These are phyloP conservation scores for Laodelphax striatellus DNA, from an alignment of 1,140 invertebrate genomes.

Conservation along the genomic window DNA sequence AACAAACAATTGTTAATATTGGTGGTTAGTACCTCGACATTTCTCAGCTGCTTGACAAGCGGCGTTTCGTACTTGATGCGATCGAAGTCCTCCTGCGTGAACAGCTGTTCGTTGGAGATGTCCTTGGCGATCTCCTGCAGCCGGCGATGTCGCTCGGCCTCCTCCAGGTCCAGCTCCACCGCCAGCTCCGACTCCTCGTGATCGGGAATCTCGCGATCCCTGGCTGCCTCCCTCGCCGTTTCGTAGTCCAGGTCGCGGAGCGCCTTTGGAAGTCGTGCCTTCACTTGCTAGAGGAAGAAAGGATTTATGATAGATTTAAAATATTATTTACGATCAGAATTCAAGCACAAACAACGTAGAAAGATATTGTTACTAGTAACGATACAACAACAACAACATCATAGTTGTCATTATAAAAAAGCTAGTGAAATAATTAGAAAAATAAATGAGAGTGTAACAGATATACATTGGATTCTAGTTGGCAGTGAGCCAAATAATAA, in stretches of 20 bases:
- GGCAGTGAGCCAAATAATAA: too few relatives aligned
- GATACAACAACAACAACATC: too few relatives aligned
- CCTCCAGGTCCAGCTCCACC: constrained; percentile 5
- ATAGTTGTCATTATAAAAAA: too few relatives aligned
- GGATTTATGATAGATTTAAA: too few relatives aligned
- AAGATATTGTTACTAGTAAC: too few relatives aligned
- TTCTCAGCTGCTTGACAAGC: constrained; percentile 43
- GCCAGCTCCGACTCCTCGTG: not conserved
- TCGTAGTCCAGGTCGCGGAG: not conserved
- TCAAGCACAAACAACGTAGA: too few relatives aligned
- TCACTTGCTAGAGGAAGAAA: too few relatives aligned
- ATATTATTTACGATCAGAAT: too few relatives aligned
- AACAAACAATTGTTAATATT: too few relatives aligned
- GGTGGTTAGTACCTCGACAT: constrained; percentile 36
- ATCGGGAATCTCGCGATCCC: not conserved
- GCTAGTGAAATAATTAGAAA: too few relatives aligned
- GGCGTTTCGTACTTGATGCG: constrained; percentile 46
- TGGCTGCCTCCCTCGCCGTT: not conserved
- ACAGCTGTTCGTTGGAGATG: constrained; percentile 36
- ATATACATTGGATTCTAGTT: too few relatives aligned
- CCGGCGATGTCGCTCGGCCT: not conserved
- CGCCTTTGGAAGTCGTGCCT: not conserved
- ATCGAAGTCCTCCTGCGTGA: constrained; percentile 41
- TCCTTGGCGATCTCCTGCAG: constrained; percentile 24
- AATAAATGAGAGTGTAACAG: too few relatives aligned